phyloP scores from a whole-genome alignment of 2,888 invertebrate species.

The Leptinotarsa rubiginosa region DNA sequence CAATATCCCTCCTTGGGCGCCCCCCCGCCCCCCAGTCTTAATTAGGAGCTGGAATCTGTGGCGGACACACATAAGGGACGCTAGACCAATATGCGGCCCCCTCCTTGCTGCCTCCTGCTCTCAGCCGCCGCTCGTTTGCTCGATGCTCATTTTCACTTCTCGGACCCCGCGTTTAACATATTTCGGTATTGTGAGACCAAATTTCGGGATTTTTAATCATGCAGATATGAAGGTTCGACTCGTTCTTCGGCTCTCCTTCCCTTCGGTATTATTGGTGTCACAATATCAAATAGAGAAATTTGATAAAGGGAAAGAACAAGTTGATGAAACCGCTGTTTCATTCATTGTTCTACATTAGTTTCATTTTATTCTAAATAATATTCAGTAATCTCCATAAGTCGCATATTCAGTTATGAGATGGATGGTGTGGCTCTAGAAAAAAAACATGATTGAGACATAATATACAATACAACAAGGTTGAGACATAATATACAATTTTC shows the following conservation, averaged over 20 bases:
- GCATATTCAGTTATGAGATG: too few species aligned
- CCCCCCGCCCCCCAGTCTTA: conserved; percentile 76
- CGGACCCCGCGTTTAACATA: conserved; percentile 30
- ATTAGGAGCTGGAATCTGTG: conserved; percentile 88
- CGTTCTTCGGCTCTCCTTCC: background rate
- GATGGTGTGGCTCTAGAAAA: too few species aligned
- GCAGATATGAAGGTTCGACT: background rate
- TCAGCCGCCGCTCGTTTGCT: conserved; percentile 54
- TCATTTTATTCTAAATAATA: too few species aligned
- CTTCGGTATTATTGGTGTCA: background rate
- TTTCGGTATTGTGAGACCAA: conserved; percentile 21
- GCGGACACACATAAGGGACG: conserved; percentile 77
- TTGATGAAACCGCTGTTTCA: too few species aligned
- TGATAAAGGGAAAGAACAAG: too few species aligned
- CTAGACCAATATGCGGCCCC: conserved; percentile 64
- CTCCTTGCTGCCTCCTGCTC: conserved; percentile 43
- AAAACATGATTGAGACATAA: too few species aligned
- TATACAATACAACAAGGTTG: too few species aligned
- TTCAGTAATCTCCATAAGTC: too few species aligned
- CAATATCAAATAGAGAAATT: background rate
- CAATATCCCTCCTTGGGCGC: conserved; percentile 66
- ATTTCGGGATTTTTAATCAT: conserved; percentile 24
- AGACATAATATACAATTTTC: too few species aligned
- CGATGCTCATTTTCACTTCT: conserved; percentile 48
- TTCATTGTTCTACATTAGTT: too few species aligned